Base-by-base conservation (phyloP, 2,113 vertebrate species). In the Passer montanus region DNA sequence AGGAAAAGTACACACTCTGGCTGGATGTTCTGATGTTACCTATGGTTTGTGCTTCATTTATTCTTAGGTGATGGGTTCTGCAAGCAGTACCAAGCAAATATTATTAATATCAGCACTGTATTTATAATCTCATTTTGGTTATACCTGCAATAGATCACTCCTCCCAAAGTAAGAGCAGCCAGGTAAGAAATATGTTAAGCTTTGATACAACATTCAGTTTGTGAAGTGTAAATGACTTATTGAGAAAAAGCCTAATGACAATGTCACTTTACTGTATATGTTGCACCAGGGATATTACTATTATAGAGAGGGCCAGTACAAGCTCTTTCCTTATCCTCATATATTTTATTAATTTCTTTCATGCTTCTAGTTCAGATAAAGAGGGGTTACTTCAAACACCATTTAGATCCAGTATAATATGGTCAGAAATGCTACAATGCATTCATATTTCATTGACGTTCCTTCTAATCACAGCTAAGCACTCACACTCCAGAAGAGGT, bases 301-400 rank as follows among this genome's bases (percentile, higher is more conserved):
- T 53, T 55, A 63, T 20, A 72, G 3, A 83, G 44, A 86, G 68
- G 87, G 56, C 44, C 90, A 73, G 62, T 53, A 93, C 39, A 91
- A 90, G 79, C n/a, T 84, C 76, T 28, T 85, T 58, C 63, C 82
- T 95, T 92, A 89, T 87, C 92, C 60, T 90, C 76, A 68, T 67
- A 41, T 81, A 90, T 67, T 96, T 93, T 62, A 93, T 84, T 90
- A 75, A 90, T 95, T 96, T 92, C 56, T 89, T 93, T 93, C 85
- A 92, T 85, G 81, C 58, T 87, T 85, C 74, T 89, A 52, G 72
- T 80, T 86, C 88, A 96, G 85, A 87, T 93, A 92, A 74, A 90
- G 73, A 74, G 15, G 30, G n/a, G 95, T 80, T 91, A 88, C 72
- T 90, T 93, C 76, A 92, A 94, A 94, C 63, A 95, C 43, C 62